Base-by-base conservation (phyloP, 1,140 invertebrate species). In the Steinernema feltiae region DNA sequence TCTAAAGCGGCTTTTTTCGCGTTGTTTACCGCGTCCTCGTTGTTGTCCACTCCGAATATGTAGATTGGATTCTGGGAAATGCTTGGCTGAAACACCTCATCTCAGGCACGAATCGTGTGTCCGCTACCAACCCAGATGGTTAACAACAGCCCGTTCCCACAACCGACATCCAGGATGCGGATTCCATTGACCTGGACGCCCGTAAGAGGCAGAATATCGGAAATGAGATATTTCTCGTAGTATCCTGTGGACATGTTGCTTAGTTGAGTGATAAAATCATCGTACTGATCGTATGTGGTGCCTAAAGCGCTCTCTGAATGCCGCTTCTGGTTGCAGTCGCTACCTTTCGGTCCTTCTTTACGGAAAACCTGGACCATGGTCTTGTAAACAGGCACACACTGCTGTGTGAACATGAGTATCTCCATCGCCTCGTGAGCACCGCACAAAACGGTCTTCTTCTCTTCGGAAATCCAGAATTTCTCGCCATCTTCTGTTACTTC, bases 81-180 rank as follows among this genome's bases (percentile, higher is more conserved):
- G 30, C 70, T 29, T n/a, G n/a, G n/a, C n/a, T 32, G 30, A 32
- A 35, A 71, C 15, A 30, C 41, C 29, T 1, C 69, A 29, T 70
- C 74, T 18, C 75, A n/a, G 1, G 69, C 30, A 32, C 21, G 35
- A 12, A 31, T 32, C 18, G 1, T 18, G 0, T 32, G 29, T 53
- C 7, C 2, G 3, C n/a, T n/a, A 63, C 53, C 7, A 27, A 63
- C 53, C 53, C 12, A 82, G 48, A 12, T 71, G 30, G 15, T 31
- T 15, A 0, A 72, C 73, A 32, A 41, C 18, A 18, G 73, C n/a
- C 81, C 81, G 48, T 41, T 75, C 15, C 81, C 81, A 82, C 81
- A 82, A 0, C 81, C 81, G n/a, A 82, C 78, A 69, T 82, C 81
- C 32, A 82, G 48, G 35, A 75, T 53, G 30, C 32, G 15, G 32